These are phyloP conservation scores for Blastobasis adustella DNA, from an alignment of 2,888 invertebrate species.

Conservation along the genomic window DNA sequence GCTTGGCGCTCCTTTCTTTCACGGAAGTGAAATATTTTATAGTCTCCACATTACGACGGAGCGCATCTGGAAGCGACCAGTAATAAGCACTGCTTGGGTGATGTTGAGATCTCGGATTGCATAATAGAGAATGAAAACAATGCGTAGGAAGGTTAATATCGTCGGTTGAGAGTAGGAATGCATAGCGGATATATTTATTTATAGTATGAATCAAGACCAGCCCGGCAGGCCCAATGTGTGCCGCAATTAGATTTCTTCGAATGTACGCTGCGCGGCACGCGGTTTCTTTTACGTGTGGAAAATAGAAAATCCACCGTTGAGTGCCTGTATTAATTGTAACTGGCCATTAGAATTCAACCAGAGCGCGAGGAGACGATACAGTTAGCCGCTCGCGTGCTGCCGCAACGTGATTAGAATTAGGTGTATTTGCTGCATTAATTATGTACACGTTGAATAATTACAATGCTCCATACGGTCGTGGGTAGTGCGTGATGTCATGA, in stretches of 20 bases:
- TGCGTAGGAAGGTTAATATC: neutral
- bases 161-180: neutral
- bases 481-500: constrained; percentile 37
- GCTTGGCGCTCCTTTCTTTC: constrained; percentile 31
- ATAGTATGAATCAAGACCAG: no score
- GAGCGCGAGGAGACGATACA: constrained; percentile 55
- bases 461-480: constrained; percentile 19
- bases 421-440: constrained; percentile 32
- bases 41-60: neutral
- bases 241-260: constrained; percentile 61
- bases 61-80: neutral
- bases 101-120: neutral
- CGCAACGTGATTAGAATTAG: constrained; percentile 59
- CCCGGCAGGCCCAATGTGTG: constrained; percentile 18
- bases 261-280: constrained; percentile 51
- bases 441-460: constrained; percentile 39
- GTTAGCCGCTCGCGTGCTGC: constrained; percentile 62
- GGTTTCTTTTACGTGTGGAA: constrained; percentile 74
- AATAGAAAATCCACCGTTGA: constrained; percentile 75
- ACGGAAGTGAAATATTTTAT: constrained; percentile 20
- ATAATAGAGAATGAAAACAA: constrained; percentile 1
- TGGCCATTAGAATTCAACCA: constrained; percentile 65
- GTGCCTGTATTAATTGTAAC: constrained; percentile 68
- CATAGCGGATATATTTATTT: neutral
- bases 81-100: neutral